phyloP scores from a whole-genome alignment of 2,113 vertebrate genomes.

The Centropristis striata region DNA sequence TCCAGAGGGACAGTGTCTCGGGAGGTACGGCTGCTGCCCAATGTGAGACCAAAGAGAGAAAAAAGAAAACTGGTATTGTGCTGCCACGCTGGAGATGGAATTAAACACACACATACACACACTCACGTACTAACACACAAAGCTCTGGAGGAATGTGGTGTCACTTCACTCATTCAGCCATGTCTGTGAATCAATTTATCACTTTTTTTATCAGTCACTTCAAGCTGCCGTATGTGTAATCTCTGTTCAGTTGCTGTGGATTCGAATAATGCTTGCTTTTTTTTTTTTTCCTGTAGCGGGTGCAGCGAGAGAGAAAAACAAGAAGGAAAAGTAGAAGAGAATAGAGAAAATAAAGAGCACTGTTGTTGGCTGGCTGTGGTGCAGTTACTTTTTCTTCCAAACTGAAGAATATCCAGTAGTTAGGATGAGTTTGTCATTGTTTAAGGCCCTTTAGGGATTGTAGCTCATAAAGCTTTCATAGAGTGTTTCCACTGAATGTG shows the following conservation, averaged over 20 bases:
- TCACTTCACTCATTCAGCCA: slow-evolving; percentile 70
- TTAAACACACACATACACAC: slow-evolving; percentile 29
- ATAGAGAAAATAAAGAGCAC: slow-evolving; percentile 3
- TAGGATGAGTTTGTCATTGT: slow-evolving; percentile 61
- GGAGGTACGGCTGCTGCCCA: slow-evolving; percentile 47
- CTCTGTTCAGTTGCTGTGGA: slow-evolving; percentile 40
- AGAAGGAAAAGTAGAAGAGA: neutral
- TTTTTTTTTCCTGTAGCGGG: slow-evolving; percentile 12
- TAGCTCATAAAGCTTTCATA: slow-evolving; percentile 66
- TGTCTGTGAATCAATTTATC: slow-evolving; percentile 71
- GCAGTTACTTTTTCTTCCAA: slow-evolving; percentile 35
- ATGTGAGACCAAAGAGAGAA: slow-evolving; percentile 26
- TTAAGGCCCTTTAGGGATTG: slow-evolving; percentile 52
- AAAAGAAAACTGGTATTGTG: slow-evolving; percentile 23
- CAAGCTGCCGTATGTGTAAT: slow-evolving; percentile 59
- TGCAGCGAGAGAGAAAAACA: slow-evolving; percentile 34
- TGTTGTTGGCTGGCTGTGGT: slow-evolving; percentile 21
- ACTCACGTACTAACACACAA: slow-evolving; percentile 25
- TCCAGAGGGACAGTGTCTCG: slow-evolving; percentile 63
- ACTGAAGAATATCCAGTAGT: slow-evolving; percentile 49
- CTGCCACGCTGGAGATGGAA: slow-evolving; percentile 56
- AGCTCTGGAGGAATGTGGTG: slow-evolving; percentile 62
- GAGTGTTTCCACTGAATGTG: slow-evolving; percentile 53
- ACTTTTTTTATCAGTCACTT: slow-evolving; percentile 63
- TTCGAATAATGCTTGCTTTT: slow-evolving; percentile 43